Base-by-base conservation (phyloP, 1,140 invertebrate genomes). In the Pseudobourletiella spinata region DNA sequence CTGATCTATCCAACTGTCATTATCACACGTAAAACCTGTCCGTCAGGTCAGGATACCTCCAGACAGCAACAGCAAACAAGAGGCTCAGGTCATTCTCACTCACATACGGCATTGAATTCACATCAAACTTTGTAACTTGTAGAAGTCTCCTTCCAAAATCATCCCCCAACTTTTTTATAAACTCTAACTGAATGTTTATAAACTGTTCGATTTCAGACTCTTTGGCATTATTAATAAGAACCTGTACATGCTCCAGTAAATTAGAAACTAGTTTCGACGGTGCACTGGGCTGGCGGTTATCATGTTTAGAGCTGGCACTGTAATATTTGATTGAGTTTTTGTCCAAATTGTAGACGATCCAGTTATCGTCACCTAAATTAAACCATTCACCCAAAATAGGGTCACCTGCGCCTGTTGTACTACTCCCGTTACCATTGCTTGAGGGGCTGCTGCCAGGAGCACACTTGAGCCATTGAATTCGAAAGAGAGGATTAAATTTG, bases 401-500 rank as follows among this genome's bases (percentile, higher is more conserved):
- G 44, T 52, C 50, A 39, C 42, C 32, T 42, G 48, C 26, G 29
- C 46, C 24, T 48, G 44, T 26, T 35, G 44, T 30, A 50, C n/a
- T 50, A 50, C 42, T 61, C 6, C n/a, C 26, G 26, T 14, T 52
- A 52, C 18, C 28, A 25, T 26, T 52, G 43, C 32, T 61, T 52
- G 48, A 50, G 29, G 32, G 29, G 42, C 32, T 54, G 39, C 26
- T 62, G 46, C 28, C 22, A 51, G 62, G 55, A 59, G 42, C 55
- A 57, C 32, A 57, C 25, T 63, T 57, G 25, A 63, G 11, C 61
- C 61, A 63, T 35, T 63, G 61, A 28, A 63, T 48, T 35, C 57
- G 54, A 55, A 61, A 63, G n/a, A 63, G 22, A 3, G 61, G 61
- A 51, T 60, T 61, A 24, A 63, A 63, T 51, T 63, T 63, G 22